A percentile compares a stretch with the other conserved stretches of the same genome.
Evolutionary conservation across 92 coral and sea anemone species (phyloP).

Genomic region (Umimayanthus kanabou): DNA sequence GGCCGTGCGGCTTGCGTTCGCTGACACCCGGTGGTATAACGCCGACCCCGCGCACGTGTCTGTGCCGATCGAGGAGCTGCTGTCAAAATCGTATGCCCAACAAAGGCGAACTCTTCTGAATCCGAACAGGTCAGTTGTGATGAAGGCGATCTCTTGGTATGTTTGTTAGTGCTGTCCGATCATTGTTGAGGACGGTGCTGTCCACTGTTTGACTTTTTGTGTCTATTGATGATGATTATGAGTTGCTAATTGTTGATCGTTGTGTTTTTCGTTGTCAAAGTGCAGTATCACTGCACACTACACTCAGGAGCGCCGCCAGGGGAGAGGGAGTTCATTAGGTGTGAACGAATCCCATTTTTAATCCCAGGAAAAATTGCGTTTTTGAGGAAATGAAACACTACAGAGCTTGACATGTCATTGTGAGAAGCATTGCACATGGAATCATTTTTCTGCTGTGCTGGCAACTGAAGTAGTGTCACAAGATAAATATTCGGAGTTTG

Average conservation of each 20-base stretch:
- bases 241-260: not conserved
- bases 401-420: too few relatives aligned
- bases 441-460: too few relatives aligned
- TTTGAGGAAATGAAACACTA: too few relatives aligned
- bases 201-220: not conserved
- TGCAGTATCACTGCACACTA: too few relatives aligned
- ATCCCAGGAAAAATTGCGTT: too few relatives aligned
- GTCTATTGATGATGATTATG: not conserved
- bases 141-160: not conserved
- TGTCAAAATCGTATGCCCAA: slow-evolving; percentile 77
- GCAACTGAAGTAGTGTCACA: too few relatives aligned
- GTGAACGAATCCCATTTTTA: too few relatives aligned
- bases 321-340: too few relatives aligned
- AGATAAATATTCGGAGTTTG: too few relatives aligned
- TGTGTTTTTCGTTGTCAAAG: too few relatives aligned
- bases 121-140: slow-evolving; percentile 67
- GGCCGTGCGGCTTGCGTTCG: slow-evolving; percentile 83
- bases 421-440: too few relatives aligned
- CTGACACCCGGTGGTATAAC: slow-evolving; percentile 87
- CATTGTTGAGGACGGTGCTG: not conserved
- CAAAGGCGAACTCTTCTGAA: slow-evolving; percentile 63
- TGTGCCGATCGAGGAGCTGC: slow-evolving; percentile 71
- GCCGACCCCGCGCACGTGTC: slow-evolving; percentile 84
- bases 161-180: not conserved
- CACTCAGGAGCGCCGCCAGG: too few relatives aligned